These are phyloP conservation scores for Myotis myotis DNA, from an alignment of 2,797 vertebrate genomes.

Conservation along the genomic window DNA sequence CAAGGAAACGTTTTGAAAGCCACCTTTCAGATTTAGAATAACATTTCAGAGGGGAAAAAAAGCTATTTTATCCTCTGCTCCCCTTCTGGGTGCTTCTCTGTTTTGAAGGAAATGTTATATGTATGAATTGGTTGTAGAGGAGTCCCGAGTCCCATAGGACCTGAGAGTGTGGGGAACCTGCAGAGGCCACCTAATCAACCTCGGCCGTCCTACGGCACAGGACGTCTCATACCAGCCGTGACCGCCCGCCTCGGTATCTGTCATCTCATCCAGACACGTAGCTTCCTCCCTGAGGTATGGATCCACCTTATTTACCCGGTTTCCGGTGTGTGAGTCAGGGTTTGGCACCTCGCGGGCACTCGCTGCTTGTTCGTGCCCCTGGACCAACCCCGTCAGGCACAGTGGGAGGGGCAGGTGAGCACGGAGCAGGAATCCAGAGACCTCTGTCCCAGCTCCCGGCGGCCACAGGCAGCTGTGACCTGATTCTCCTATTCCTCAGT, in stretches of 20 bases:
- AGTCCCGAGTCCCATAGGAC: background rate
- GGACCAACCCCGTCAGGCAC: background rate
- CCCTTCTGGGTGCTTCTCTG: background rate
- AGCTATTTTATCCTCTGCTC: background rate
- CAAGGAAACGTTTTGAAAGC: background rate
- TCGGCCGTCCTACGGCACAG: background rate
- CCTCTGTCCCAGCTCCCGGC: too few species aligned
- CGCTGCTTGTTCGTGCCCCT: background rate
- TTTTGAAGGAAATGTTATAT: slow-evolving; percentile 35
- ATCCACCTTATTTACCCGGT: background rate
- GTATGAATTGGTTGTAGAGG: background rate
- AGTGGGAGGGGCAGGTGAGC: background rate
- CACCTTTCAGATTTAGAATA: background rate
- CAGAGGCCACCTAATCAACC: background rate
- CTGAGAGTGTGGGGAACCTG: background rate
- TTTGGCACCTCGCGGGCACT: background rate
- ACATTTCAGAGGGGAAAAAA: background rate
- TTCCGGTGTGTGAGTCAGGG: background rate
- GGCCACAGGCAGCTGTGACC: background rate
- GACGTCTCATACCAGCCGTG: background rate
- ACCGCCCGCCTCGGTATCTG: background rate
- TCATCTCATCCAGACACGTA: background rate
- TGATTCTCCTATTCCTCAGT: background rate
- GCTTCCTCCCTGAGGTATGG: background rate
- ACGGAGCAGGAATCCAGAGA: background rate